phyloP scores from a whole-genome alignment of 1,140 invertebrate species.

The Ptiloglossa arizonensis region DNA sequence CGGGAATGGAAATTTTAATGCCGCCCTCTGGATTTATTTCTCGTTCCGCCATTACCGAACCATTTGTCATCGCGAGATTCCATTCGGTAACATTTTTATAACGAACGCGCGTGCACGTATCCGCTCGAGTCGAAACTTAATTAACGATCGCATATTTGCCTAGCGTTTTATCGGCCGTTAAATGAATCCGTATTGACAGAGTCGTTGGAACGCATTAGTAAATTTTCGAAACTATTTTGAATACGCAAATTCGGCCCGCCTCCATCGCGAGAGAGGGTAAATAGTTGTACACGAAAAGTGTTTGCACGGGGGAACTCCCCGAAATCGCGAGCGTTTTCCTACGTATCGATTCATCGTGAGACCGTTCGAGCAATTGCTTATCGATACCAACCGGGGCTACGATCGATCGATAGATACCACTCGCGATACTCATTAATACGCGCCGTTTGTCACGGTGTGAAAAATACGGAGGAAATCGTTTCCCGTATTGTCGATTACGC shows the following conservation, averaged over 20 bases:
- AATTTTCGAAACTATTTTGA: conserved; percentile 40
- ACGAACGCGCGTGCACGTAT: not conserved
- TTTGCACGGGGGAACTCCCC: not conserved
- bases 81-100: conserved; percentile 35
- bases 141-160: conserved; percentile 33
- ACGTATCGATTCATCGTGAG: not conserved
- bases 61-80: conserved; percentile 18
- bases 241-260: not conserved
- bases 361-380: not conserved
- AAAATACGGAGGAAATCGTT: not conserved
- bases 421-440: not conserved
- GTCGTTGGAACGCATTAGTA: conserved; percentile 17
- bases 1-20: conserved; percentile 4
- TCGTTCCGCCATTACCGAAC: conserved; percentile 6
- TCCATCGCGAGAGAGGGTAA: not conserved
- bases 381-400: not conserved
- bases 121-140: conserved; percentile 11
- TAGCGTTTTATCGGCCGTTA: not conserved
- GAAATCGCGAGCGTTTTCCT: conserved; percentile 3
- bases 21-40: not conserved
- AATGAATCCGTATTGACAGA: conserved; percentile 36
- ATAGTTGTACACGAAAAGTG: conserved; percentile 19
- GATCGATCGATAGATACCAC: not conserved
- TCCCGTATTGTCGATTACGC: not conserved
- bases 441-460: not conserved